Conservation (phyloP, 2,797 vertebrate genomes). For the Chrosomus eos region DNA sequence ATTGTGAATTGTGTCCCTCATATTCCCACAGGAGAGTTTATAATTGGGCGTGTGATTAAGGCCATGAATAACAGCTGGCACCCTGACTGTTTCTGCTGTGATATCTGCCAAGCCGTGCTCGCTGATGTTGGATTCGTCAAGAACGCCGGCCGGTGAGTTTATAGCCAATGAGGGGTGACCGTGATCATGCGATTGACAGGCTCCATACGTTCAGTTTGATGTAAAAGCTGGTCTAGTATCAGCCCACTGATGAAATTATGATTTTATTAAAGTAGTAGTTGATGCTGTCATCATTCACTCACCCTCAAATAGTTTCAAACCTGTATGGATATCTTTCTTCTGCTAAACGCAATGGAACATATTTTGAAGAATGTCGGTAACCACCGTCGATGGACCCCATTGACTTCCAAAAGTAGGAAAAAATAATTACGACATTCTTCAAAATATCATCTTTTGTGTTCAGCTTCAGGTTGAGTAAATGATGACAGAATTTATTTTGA, state of each 20-base stretch:
- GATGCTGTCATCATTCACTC: too few relatives aligned
- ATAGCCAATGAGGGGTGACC: background rate
- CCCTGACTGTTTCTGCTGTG: conserved; percentile 96
- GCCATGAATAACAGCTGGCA: conserved; percentile 99
- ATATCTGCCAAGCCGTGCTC: conserved; percentile 91
- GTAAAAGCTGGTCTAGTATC: background rate
- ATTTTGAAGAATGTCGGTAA: too few relatives aligned
- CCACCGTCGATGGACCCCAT: too few relatives aligned
- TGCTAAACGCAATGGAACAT: too few relatives aligned
- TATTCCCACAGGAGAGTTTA: conserved; percentile 89
- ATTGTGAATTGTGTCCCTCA: conserved; percentile 21
- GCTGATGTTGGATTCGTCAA: conserved; percentile 99
- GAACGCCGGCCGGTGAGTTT: conserved; percentile 93
- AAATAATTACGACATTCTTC: too few relatives aligned
- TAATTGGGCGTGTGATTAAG: conserved; percentile 98
- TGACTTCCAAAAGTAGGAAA: too few relatives aligned
- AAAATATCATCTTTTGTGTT: too few relatives aligned
- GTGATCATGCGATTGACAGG: conserved; percentile 1
- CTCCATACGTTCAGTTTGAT: background rate
- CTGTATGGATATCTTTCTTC: too few relatives aligned
- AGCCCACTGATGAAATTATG: background rate
- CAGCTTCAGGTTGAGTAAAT: too few relatives aligned
- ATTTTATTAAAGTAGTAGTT: background rate
- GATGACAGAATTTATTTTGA: too few relatives aligned
- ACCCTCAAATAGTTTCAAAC: too few relatives aligned